phyloP scores from a whole-genome alignment of 2,797 vertebrate genomes.

The Mus spretus region DNA sequence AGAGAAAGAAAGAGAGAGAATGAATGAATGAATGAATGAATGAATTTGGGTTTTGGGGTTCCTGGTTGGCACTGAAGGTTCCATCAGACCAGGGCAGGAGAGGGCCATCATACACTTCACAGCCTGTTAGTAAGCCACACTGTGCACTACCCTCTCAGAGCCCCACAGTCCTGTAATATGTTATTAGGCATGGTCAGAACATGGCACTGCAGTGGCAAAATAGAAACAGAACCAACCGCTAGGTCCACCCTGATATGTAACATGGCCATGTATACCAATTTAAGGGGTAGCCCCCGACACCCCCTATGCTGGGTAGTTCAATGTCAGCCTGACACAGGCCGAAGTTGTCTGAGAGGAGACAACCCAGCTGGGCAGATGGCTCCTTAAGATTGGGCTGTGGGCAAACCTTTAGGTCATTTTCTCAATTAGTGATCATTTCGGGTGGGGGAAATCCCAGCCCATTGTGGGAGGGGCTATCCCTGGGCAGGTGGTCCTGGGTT shows the following conservation, averaged over 20 bases:
- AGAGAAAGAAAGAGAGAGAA: neutral
- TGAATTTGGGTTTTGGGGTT: neutral
- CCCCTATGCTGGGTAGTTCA: neutral
- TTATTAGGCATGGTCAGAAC: neutral
- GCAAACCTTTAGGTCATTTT: neutral
- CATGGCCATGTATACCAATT: accelerated
- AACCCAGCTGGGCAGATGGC: neutral
- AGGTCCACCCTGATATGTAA: neutral
- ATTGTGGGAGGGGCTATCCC: neutral
- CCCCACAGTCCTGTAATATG: neutral
- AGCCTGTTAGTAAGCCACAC: neutral
- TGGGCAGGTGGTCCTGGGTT: neutral
- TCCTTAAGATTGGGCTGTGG: neutral
- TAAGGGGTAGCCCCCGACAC: neutral
- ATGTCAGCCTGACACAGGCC: neutral
- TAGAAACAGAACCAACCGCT: neutral
- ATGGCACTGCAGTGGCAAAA: neutral
- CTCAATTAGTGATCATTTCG: neutral
- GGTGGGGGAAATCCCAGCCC: neutral
- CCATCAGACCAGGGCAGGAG: neutral
- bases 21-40: too few relatives aligned
- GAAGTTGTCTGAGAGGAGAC: neutral
- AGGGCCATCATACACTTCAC: neutral
- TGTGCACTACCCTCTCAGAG: neutral
- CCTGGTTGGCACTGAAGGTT: neutral